These are phyloP conservation scores for Chironomus tepperi DNA, from an alignment of 1,140 invertebrate genomes.

Conservation along the genomic window DNA sequence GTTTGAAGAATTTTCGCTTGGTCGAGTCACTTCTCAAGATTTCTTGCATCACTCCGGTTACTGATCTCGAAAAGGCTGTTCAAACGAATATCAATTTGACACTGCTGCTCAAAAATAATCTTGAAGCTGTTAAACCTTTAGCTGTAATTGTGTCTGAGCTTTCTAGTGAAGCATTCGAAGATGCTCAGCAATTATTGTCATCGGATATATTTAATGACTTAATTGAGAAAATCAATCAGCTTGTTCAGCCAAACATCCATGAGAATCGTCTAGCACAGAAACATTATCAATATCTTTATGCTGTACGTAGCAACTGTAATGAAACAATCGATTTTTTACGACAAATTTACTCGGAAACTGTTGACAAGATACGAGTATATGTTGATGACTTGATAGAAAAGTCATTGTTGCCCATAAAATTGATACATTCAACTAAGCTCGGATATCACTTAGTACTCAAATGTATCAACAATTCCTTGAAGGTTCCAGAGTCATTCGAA, in stretches of 20 bases:
- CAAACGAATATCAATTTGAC: background rate
- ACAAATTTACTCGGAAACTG: conserved; percentile 64
- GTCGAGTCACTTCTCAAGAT: background rate
- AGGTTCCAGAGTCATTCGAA: background rate
- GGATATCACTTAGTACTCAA: conserved; percentile 69
- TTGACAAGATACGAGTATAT: conserved; percentile 66
- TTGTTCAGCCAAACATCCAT: conserved; percentile 64
- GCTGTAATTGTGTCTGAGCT: background rate
- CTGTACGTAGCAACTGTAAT: conserved; percentile 66
- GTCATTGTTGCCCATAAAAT: conserved; percentile 53
- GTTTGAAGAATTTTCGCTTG: background rate
- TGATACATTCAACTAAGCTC: conserved; percentile 54
- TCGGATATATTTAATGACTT: conserved; percentile 46
- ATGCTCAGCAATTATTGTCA: conserved; percentile 32
- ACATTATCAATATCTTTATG: conserved; percentile 71
- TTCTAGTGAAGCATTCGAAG: background rate
- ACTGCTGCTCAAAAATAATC: background rate
- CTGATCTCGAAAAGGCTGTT: background rate
- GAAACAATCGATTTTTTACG: conserved; percentile 69
- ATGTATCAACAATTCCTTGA: background rate
- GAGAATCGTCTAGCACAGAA: conserved; percentile 56
- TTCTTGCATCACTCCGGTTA: background rate
- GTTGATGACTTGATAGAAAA: conserved; percentile 54
- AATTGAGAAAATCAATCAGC: conserved; percentile 50
- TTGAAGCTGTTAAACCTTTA: background rate